These are phyloP conservation scores for Cuculus canorus DNA, from an alignment of 2,797 vertebrate species.

Conservation along the genomic window DNA sequence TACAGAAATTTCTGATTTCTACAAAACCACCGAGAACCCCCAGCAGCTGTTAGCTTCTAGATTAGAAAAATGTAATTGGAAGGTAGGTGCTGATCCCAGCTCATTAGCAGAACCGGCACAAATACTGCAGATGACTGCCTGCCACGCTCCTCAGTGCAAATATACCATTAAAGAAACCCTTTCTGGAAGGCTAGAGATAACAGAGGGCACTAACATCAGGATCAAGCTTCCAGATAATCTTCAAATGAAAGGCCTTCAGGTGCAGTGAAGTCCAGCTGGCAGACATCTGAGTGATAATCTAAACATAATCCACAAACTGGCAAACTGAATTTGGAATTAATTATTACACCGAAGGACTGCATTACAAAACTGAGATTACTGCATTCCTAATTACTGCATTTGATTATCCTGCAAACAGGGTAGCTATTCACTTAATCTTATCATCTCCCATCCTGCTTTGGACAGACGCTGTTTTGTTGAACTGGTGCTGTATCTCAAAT, in stretches of 20 bases:
- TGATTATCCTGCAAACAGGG: constrained; percentile 30
- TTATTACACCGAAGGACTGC: background rate
- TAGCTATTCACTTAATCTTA: background rate
- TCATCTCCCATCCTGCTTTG: background rate
- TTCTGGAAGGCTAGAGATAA: constrained; percentile 53
- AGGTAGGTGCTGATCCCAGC: background rate
- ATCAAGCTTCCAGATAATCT: constrained; percentile 35
- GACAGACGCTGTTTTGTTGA: background rate
- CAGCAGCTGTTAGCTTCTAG: constrained; percentile 31
- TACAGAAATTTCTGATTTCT: background rate
- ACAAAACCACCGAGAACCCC: background rate
- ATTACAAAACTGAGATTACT: background rate
- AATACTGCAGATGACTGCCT: background rate
- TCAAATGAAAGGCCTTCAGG: constrained; percentile 40
- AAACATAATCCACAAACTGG: constrained; percentile 5
- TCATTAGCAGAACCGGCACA: constrained; percentile 8
- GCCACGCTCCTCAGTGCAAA: background rate
- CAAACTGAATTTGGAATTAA: background rate
- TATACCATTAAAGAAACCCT: background rate
- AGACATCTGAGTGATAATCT: constrained; percentile 14
- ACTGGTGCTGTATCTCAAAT: background rate
- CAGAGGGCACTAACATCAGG: constrained; percentile 10
- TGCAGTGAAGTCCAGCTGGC: constrained; percentile 19
- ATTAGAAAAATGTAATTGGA: constrained; percentile 31
- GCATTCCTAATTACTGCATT: constrained; percentile 4